Evolutionary conservation across 2,888 invertebrate genomes (phyloP).

Genomic region (Graphium colonna): DNA sequence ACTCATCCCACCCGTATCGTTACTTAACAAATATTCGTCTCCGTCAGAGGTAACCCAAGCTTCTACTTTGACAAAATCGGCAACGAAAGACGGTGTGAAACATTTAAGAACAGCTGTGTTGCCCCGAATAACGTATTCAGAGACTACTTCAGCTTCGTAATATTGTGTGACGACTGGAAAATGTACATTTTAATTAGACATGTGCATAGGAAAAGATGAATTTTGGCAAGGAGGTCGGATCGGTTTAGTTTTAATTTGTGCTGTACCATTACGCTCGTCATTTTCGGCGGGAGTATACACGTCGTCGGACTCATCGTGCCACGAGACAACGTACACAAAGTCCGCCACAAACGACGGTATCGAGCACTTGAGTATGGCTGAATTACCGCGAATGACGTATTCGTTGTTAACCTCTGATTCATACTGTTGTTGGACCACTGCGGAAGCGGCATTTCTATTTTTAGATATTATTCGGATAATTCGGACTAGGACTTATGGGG

Average conservation of each 20-base stretch:
- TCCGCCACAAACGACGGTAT: slow-evolving; percentile 95
- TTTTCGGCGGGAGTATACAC: slow-evolving; percentile 55
- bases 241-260: slow-evolving; percentile 9
- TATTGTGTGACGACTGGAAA: slow-evolving; percentile 92
- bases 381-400: slow-evolving; percentile 94
- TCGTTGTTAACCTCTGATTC: slow-evolving; percentile 96
- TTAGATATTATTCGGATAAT: slow-evolving; percentile 3
- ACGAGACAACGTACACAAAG: slow-evolving; percentile 92
- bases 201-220: slow-evolving; percentile 1
- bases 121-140: slow-evolving; percentile 93
- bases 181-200: slow-evolving; percentile 19
- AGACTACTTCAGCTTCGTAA: slow-evolving; percentile 93
- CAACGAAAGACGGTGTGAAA: slow-evolving; percentile 93
- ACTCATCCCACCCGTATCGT: slow-evolving; percentile 84
- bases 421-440: slow-evolving; percentile 95
- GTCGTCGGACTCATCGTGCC: slow-evolving; percentile 90
- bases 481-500: slow-evolving; percentile 23
- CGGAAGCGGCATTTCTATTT: slow-evolving; percentile 27
- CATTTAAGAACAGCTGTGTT: slow-evolving; percentile 93
- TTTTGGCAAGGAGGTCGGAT: slow-evolving; percentile 20
- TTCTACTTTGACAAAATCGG: slow-evolving; percentile 94
- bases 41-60: slow-evolving; percentile 87
- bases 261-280: slow-evolving; percentile 60
- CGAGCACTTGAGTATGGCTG: slow-evolving; percentile 92
- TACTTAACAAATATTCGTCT: slow-evolving; percentile 84